Conservation (phyloP, 2,797 vertebrate species). For the Luscinia megarhynchos region DNA sequence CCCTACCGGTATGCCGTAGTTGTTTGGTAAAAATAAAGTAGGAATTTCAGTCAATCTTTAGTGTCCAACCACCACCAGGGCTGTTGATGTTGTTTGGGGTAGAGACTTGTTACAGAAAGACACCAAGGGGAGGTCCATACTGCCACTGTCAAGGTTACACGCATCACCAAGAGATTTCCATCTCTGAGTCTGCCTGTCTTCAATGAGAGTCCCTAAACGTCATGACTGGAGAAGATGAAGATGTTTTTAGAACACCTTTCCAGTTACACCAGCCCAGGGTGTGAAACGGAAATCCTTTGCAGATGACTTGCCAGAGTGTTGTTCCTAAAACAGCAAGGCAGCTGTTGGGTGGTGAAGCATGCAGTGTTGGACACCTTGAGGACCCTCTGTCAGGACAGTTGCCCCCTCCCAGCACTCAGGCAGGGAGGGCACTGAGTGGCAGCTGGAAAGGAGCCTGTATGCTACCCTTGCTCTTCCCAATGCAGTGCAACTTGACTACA, state of each 20-base stretch:
- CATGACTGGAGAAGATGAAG: background rate
- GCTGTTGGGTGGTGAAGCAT: background rate
- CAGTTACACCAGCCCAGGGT: background rate
- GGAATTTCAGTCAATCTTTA: background rate
- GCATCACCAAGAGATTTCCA: background rate
- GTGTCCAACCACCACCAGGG: background rate
- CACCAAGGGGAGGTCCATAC: background rate
- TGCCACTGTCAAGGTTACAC: background rate
- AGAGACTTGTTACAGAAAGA: background rate
- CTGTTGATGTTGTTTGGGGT: background rate
- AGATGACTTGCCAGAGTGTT: background rate
- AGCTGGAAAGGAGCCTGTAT: background rate
- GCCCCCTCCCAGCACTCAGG: background rate
- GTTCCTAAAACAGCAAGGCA: background rate
- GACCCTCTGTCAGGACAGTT: too few relatives aligned
- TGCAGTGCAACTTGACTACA: background rate
- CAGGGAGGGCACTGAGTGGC: background rate
- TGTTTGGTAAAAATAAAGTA: background rate
- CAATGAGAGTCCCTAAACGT: background rate
- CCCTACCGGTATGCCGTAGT: background rate
- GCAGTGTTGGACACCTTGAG: fast-evolving
- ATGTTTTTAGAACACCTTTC: background rate
- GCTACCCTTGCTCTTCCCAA: background rate
- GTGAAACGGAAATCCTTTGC: background rate
- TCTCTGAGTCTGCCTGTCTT: background rate